Conservation (phyloP, 2,113 vertebrate genomes). For the Tupaia chinensis region DNA sequence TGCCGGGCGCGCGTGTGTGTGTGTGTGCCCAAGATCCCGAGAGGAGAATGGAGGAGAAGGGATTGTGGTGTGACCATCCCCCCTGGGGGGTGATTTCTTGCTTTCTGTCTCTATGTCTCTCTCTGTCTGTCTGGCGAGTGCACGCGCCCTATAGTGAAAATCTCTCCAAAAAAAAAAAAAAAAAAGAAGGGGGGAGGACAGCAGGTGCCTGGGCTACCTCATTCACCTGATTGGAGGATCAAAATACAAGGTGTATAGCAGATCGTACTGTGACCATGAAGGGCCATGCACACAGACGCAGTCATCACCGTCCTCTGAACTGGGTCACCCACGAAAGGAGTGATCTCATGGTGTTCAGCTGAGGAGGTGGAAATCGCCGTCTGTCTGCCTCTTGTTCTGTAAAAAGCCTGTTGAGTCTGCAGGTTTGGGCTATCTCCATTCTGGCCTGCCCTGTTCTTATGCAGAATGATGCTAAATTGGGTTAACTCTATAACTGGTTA, state of each 20-base stretch:
- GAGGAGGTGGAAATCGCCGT: background rate
- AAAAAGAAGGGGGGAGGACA: background rate
- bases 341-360: background rate
- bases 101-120: too few relatives aligned
- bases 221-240: background rate
- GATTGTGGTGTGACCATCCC: too few relatives aligned
- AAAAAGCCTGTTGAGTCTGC: background rate
- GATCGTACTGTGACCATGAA: background rate
- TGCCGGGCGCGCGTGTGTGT: too few relatives aligned
- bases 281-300: background rate
- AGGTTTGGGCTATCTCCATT: background rate
- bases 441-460: background rate
- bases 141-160: too few relatives aligned
- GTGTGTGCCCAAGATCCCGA: too few relatives aligned
- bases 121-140: too few relatives aligned
- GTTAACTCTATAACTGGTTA: background rate
- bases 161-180: too few relatives aligned
- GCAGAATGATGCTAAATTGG: background rate
- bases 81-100: too few relatives aligned
- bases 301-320: background rate
- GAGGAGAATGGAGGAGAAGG: too few relatives aligned
- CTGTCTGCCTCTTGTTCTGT: background rate
- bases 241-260: background rate
- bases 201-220: background rate
- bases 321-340: background rate